A percentile compares a stretch with the other conserved stretches of the same genome.
These are phyloP conservation scores for Galbula dea DNA, from an alignment of 2,113 vertebrate species.

Conservation along the genomic window DNA sequence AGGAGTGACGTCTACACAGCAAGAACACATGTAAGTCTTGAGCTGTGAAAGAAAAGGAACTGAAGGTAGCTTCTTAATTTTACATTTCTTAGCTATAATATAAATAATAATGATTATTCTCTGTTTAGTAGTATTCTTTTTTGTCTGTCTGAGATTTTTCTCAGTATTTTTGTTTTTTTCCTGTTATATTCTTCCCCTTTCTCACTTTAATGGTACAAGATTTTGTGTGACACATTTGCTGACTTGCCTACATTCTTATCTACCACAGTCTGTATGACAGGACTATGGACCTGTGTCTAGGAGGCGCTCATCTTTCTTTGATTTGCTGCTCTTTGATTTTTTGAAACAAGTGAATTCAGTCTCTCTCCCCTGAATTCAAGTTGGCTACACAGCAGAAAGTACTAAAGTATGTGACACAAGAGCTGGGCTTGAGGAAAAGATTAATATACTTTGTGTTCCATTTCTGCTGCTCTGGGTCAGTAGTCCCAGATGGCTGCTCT, in stretches of 20 bases:
- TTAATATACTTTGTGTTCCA: background rate
- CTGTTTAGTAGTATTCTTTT: background rate
- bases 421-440: background rate
- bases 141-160: background rate
- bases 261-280: background rate
- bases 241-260: background rate
- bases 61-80: background rate
- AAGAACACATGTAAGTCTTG: background rate
- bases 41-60: background rate
- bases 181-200: background rate
- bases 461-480: background rate
- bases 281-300: background rate
- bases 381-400: background rate
- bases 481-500: background rate
- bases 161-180: background rate
- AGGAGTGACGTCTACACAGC: background rate
- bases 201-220: background rate
- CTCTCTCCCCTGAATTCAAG: background rate
- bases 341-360: background rate
- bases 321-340: background rate
- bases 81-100: background rate
- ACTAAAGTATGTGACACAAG: background rate
- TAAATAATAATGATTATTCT: background rate
- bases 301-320: background rate
- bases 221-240: background rate